Percentiles rank a stretch among this genome's conserved stretches.
Conservation (phyloP, 92 coral and sea anemone species). For the Palythoa caribaeorum region DNA sequence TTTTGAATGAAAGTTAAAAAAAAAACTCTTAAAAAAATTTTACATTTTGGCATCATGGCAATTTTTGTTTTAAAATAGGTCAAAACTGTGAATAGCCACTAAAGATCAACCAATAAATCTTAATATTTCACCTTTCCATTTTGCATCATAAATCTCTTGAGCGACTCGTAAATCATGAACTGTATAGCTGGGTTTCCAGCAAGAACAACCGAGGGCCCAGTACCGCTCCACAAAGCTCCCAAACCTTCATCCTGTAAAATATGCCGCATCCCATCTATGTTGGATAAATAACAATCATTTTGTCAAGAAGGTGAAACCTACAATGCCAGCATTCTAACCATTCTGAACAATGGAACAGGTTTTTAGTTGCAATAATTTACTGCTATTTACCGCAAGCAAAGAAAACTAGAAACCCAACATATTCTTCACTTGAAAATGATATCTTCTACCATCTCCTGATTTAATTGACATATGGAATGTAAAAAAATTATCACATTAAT, state of each 20-base stretch:
- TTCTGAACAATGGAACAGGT: background rate
- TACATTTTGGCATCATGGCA: no score
- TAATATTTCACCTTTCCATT: constrained; percentile 62
- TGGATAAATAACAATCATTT: background rate
- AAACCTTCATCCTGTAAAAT: constrained; percentile 88
- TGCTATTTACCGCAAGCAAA: no score
- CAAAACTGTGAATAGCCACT: background rate
- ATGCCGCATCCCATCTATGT: constrained; percentile 75
- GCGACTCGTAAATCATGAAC: constrained; percentile 90
- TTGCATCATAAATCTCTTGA: constrained; percentile 79
- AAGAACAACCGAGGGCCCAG: constrained; percentile 91
- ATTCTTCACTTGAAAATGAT: no score
- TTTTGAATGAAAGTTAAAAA: no score
- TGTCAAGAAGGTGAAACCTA: background rate
- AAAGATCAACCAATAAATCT: background rate
- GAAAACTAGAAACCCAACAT: no score
- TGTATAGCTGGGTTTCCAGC: constrained; percentile 98
- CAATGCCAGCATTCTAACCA: background rate
- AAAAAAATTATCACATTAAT: no score
- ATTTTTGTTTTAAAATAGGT: background rate
- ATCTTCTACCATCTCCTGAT: no score
- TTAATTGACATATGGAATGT: no score
- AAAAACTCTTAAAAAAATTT: no score
- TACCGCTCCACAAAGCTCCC: constrained; percentile 91
- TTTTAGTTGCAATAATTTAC: no score